Conservation (phyloP, 2,113 vertebrate species). For the Ptilorrhoa leucosticta region DNA sequence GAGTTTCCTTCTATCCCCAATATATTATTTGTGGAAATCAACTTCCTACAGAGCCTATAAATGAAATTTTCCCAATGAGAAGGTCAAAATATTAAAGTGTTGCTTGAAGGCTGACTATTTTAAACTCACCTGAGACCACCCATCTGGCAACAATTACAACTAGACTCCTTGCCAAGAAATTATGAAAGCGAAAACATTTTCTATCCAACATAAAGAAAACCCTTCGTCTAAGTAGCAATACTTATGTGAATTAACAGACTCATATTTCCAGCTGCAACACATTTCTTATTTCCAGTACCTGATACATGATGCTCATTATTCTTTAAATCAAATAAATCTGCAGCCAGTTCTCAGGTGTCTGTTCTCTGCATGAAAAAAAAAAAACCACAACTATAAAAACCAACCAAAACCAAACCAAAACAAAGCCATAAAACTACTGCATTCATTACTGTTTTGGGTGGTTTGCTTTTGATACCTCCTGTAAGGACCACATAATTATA, state of each 20-base stretch:
- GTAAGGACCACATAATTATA: neutral
- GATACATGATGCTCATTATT: neutral
- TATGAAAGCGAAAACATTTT: neutral
- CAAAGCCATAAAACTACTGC: neutral
- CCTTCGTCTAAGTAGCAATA: neutral
- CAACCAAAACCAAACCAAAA: accelerated
- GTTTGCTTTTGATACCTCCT: neutral
- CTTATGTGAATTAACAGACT: neutral
- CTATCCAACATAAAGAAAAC: neutral
- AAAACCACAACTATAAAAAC: neutral
- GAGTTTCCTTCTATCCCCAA: neutral
- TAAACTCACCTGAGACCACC: neutral
- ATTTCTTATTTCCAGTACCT: neutral
- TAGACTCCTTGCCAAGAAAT: neutral
- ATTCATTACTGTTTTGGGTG: neutral
- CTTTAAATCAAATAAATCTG: neutral
- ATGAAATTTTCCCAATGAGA: neutral
- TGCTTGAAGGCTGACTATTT: neutral
- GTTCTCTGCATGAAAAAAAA: neutral
- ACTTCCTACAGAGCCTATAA: neutral
- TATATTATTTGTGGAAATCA: neutral
- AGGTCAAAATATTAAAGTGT: neutral
- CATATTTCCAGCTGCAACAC: neutral
- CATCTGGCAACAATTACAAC: neutral
- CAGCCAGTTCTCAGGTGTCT: neutral